Evolutionary conservation across 2,888 invertebrate genomes (phyloP), one percentile per base, ranked within the genome.

Genomic region (Synanthedon andrenaeformis): DNA sequence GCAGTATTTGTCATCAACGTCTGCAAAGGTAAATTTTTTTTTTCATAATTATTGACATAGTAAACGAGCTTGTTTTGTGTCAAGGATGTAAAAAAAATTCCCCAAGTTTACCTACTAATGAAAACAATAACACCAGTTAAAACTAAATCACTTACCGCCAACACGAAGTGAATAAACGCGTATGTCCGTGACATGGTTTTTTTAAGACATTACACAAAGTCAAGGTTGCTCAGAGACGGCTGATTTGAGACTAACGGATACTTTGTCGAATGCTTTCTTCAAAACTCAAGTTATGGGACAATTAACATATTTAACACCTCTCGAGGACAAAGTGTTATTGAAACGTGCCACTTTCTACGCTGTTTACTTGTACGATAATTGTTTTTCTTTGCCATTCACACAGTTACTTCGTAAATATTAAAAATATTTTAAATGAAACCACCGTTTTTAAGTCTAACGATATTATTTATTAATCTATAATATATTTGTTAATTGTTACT

Each of bases 241-340:
- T 62, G 56, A 57, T 58, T 54, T 52, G 58, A 66, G 62, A 83
- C 81, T 82, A 80, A 79, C 74, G 72, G 71, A 57, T 41, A 55
- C 48, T 41, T 19, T 41, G 54, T 55, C 55, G 55, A 49, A 51
- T 59, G 63, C 73, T 79, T 76, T 78, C 75, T 72, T 76, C 64
- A 57, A 64, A 67, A 66, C 59, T 66, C 65, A 66, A 35, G 68
- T 68, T 73, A 65, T 59, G 64, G 64, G 62, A 56, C 70, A 79
- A 79, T 84, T 82, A 83, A 62, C 67, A 72, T 69, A 70, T 74
- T 83, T 82, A 76, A 74, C 82, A 81, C 77, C 73, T 79, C 59
- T 56, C 57, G 41, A 62, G 62, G 59, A 62, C 74, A 69, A 65
- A 67, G 65, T 72, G 74, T 72, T 69, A 74, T 12, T 13, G 14